Conservation (phyloP, 2,888 invertebrate species). For the Suillia variegata region DNA sequence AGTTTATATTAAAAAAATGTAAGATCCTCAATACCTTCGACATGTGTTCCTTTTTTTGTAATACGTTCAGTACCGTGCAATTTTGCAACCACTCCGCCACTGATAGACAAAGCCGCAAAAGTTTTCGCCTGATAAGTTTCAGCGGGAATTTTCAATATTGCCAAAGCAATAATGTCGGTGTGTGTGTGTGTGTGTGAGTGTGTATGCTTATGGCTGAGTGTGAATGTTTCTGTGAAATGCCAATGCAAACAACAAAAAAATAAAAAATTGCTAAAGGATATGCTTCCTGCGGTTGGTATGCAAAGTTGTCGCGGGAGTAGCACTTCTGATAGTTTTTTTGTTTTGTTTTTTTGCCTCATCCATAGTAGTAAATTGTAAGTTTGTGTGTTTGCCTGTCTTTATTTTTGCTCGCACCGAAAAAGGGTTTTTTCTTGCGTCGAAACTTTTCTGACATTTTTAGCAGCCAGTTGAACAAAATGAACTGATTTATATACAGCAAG, state of each 20-base stretch:
- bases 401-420: not conserved
- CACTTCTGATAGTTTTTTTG: not conserved
- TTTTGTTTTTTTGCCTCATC: too few relatives aligned
- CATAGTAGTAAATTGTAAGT: not conserved
- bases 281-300: not conserved
- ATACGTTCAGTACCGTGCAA: too few relatives aligned
- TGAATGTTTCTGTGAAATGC: not conserved
- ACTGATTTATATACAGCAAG: not conserved
- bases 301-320: not conserved
- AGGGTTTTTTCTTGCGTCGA: not conserved
- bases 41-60: too few relatives aligned
- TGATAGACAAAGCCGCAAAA: constrained; percentile 4
- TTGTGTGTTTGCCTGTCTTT: not conserved
- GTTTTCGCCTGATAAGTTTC: constrained; percentile 6
- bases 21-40: too few relatives aligned
- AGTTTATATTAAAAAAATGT: too few relatives aligned
- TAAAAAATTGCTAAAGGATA: not conserved
- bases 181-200: not conserved
- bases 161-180: not conserved
- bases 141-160: constrained; percentile 3
- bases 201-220: not conserved
- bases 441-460: not conserved
- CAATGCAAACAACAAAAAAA: not conserved
- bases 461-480: not conserved
- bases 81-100: not conserved